Percentiles rank a stretch among this genome's conserved stretches.
Conservation (phyloP, 2,797 vertebrate species). For the Silurus aristotelis region DNA sequence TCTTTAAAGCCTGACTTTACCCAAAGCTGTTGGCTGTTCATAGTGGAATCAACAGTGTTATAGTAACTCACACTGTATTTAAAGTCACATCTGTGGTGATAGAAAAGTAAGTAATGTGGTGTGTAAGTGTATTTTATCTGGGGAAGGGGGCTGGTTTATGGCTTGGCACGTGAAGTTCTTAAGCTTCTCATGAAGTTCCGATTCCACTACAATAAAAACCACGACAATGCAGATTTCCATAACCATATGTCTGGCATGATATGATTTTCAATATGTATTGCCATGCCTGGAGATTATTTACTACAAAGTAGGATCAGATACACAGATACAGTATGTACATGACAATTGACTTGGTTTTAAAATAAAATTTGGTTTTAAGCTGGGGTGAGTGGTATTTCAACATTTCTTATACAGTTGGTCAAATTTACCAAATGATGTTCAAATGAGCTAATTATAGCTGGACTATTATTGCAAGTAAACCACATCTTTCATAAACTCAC, state of each 20-base stretch:
- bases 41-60: conserved; percentile 3
- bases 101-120: neutral
- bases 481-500: neutral
- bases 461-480: neutral
- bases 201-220: conserved; percentile 34
- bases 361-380: neutral
- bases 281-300: neutral
- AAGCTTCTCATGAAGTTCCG: conserved; percentile 3
- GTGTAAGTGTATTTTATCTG: neutral
- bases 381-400: neutral
- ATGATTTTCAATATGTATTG: neutral
- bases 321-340: neutral
- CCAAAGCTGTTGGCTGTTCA: conserved; percentile 16
- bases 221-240: neutral
- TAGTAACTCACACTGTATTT: conserved; percentile 8
- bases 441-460: neutral
- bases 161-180: neutral
- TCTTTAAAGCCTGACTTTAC: conserved; percentile 16
- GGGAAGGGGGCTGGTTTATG: neutral
- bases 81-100: neutral
- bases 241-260: neutral
- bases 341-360: neutral
- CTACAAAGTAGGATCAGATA: neutral
- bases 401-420: no score
- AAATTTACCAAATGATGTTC: no score